Base-by-base conservation (phyloP, 2,888 invertebrate species). In the Tinea semifulvella region DNA sequence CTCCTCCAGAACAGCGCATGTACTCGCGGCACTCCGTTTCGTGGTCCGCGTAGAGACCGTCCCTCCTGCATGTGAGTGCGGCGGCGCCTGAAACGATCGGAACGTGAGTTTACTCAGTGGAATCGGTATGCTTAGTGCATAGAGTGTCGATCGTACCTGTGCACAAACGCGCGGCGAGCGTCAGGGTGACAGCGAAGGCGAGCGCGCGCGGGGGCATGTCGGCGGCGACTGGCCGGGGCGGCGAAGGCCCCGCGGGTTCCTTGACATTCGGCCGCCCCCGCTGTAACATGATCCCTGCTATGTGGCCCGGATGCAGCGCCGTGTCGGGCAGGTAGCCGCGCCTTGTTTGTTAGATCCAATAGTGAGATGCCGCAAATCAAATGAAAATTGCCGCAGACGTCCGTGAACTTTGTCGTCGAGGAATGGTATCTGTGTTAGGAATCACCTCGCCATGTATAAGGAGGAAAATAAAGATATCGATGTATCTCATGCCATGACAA, bases 41-140 rank as follows among this genome's bases (percentile, higher is more conserved):
- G 60, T 74, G 75, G 56, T 82, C 76, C 14, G 79, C 71, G 51
- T 65, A 62, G 42, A 82, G 63, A 1, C 83, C 83, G 53, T 82
- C 79, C 47, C 61, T 65, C 13, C 43, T 53, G 56, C 77, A 81
- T 13, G 58, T 52, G 8, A n/a, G 22, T 16, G 25, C 26, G 25
- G 17, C 11, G 14, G 13, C 60, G 49, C 51, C 77, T 77, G 67
- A 49, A 65, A 67, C 42, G 47, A 46, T 50, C 25, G 27, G 11
- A 13, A n/a, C 26, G n/a, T 10, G 10, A 14, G 8, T 38, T 38
- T 17, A n/a, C n/a, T 17, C 38, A 17, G 38, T 11, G 25, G 6
- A 25, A 8, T 25, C 25, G 25, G 8, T 7, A n/a, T n/a, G n/a
- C n/a, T 54, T 52, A 53, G 52, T n/a, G n/a, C 8, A 36, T 36